Base-by-base conservation (phyloP, 53 echinoderm and acorn worm genomes). In the Zoroaster sp. region DNA sequence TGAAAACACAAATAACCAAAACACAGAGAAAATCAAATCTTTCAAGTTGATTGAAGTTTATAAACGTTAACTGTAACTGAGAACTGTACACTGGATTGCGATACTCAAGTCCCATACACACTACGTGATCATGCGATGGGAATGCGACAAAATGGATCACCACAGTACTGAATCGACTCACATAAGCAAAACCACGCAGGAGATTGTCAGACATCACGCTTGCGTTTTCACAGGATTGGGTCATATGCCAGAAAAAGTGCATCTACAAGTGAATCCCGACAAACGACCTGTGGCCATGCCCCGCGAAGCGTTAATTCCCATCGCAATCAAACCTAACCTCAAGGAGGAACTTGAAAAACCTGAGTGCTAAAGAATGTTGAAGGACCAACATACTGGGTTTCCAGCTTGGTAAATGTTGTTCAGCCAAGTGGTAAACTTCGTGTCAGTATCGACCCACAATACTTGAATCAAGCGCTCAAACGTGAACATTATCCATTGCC, bases 341-440 rank as follows among this genome's bases (percentile, higher is more conserved):
- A 89, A 89, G 41, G 42, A 93, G 12, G 93, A 93, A 40, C 67
- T 87, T 4, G 46, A 89, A 1, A 68, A 89, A 47, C 83, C 89
- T 33, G 72, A 86, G 72, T 92, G 35, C 20, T 77, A 3, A 43
- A 38, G 15, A 88, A 88, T 15, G 77, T 88, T 28, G 55, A 39
- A 77, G 88, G 36, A 40, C 77, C 78, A 34, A 68, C 89, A 69
- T 80, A 91, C 25, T 92, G 94, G 92, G 94, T 86, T 3, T 92
- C 80, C 13, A 75, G 83, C 65, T 23, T 94, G 28, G 89, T 94
- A 4, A 80, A 49, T 15, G 78, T 86, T 3, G 47, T 70, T 17
- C 92, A 94, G 46, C 78, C 78, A 32, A 89, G 30, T 68, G 88
- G 88, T 2, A 89, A 89, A 54, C 37, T 79, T 10, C 47, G 89